These are phyloP conservation scores for Ceratosolen solmsi DNA, from an alignment of 1,140 invertebrate species.

Conservation along the genomic window DNA sequence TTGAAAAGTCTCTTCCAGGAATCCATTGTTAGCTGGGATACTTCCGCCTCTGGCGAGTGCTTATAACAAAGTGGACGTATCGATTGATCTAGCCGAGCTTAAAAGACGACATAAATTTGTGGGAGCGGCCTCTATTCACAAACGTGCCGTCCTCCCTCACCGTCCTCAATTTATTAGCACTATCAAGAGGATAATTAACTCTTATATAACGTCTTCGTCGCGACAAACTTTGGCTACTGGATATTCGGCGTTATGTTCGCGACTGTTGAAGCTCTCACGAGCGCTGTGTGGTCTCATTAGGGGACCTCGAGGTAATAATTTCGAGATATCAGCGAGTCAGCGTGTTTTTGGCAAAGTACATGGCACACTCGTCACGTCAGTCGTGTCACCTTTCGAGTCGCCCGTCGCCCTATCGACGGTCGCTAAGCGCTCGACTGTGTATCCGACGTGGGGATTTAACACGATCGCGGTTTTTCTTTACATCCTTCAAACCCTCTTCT, in stretches of 20 bases:
- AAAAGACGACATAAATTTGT: constrained; percentile 33
- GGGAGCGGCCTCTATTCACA: neutral
- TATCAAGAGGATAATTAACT: constrained; percentile 29
- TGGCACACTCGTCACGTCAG: neutral
- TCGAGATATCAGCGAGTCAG: neutral
- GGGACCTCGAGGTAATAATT: neutral
- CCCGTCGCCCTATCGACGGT: neutral
- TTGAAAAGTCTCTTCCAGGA: constrained; percentile 17
- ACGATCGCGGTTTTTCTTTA: neutral
- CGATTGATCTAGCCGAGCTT: neutral
- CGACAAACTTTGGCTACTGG: constrained; percentile 2
- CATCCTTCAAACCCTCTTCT: constrained; percentile 1
- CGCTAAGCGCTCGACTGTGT: neutral
- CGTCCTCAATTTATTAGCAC: constrained; percentile 3
- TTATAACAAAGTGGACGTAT: neutral
- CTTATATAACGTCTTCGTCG: neutral
- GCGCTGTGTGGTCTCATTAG: constrained; percentile 31
- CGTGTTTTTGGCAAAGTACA: neutral
- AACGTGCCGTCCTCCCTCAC: neutral
- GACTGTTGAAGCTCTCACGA: neutral
- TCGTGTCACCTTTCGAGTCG: neutral
- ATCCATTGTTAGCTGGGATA: constrained; percentile 21
- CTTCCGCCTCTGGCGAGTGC: constrained; percentile 12
- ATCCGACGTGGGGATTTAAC: neutral
- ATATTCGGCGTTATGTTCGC: neutral